phyloP scores from a whole-genome alignment of 2,797 vertebrate species.

The Artibeus jamaicensis region DNA sequence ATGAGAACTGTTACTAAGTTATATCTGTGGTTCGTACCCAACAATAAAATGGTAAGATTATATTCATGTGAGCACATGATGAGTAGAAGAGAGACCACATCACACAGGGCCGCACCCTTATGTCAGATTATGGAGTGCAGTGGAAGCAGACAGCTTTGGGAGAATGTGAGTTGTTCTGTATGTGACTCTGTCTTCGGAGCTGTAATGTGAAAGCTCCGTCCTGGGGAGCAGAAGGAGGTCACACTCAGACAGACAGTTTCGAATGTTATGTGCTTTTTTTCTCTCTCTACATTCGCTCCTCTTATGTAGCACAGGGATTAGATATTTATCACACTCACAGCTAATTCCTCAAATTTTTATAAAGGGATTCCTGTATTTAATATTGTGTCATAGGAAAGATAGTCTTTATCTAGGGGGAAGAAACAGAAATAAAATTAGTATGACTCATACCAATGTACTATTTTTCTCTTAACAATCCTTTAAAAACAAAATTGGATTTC shows the following conservation, averaged over 20 bases:
- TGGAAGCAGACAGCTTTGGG: background rate
- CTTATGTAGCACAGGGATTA: background rate
- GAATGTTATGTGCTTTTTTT: background rate
- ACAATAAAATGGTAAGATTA: background rate
- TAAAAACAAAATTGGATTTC: constrained; percentile 24
- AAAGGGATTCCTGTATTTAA: background rate
- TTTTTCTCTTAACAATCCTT: background rate
- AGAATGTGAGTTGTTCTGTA: background rate
- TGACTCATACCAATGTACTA: background rate
- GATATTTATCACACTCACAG: background rate
- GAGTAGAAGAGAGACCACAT: background rate
- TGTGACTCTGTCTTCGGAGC: background rate
- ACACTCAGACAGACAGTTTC: background rate
- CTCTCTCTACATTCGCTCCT: background rate
- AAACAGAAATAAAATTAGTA: background rate
- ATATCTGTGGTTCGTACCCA: background rate
- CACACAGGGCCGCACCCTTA: background rate
- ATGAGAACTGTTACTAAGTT: background rate
- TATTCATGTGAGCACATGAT: background rate
- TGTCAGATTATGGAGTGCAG: background rate
- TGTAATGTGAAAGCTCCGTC: background rate
- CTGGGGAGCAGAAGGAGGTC: background rate
- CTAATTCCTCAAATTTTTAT: background rate
- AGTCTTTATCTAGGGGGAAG: background rate
- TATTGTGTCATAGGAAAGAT: background rate